Evolutionary conservation across 2,888 invertebrate genomes (phyloP), one percentile per base, ranked within the genome.

Genomic region (Petrophora chlorosata): DNA sequence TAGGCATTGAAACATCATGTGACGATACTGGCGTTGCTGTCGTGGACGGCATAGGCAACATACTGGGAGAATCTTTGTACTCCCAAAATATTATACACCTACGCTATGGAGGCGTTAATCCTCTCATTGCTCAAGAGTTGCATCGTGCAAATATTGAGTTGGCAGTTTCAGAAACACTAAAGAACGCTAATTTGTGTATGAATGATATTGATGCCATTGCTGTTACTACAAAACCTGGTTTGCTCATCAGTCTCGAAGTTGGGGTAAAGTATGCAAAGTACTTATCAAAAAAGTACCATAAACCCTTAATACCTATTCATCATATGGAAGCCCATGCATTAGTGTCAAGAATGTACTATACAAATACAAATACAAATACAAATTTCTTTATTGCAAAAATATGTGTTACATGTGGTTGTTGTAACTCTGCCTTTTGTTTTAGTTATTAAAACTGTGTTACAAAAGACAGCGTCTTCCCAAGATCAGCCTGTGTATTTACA

Each of bases 281-380:
- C 69, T 79, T 98, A 35, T 93, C 95, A 12, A 91, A 87, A 59
- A 84, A 87, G 40, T 88, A 92, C 56, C 84, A 91, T 0, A 96
- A 95, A 76, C 97, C 98, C 0, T 86, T 99, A 56, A 96, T 99
- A 74, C 98, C 99, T 0, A 94, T 99, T 49, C 99, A 99, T 90
- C 99, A 99, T 69, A 99, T 99, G 99, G 95, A 99, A 91, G 99
- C 99, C 1, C 99, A 99, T 91, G 98, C 99, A 3, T 87, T 99
- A 46, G 96, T 96, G 9, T 94, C 94, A 13, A 92, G 98, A 74
- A 94, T 98, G 93, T 88, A 76, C 57, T 61, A 93, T 64, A n/a
- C n/a, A n/a, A n/a, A n/a, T n/a, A n/a, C n/a, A n/a, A n/a, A n/a
- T n/a, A n/a, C n/a, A n/a, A n/a, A n/a, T n/a, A n/a, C n/a, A n/a